Evolutionary conservation across 2,888 invertebrate genomes (phyloP).

Genomic region (Lymantria monacha): DNA sequence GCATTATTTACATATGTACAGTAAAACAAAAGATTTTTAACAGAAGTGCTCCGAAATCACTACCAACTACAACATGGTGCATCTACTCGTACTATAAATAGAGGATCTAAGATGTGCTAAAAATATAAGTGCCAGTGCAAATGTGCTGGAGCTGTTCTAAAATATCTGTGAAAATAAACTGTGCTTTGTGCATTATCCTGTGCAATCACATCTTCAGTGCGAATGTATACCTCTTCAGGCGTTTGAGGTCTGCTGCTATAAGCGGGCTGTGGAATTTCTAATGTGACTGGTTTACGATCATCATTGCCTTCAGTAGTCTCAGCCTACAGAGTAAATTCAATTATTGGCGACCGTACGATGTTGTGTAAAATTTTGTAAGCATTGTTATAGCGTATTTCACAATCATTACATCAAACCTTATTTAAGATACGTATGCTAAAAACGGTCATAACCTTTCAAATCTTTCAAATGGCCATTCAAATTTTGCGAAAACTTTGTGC

Average conservation of each 20-base stretch:
- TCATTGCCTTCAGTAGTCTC: constrained; percentile 60
- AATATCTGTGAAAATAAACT: constrained; percentile 29
- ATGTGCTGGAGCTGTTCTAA: constrained; percentile 39
- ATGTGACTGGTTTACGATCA: constrained; percentile 56
- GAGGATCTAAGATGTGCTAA: constrained; percentile 7
- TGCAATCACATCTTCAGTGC: constrained; percentile 38
- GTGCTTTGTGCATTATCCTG: constrained; percentile 45
- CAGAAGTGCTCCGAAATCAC: background rate
- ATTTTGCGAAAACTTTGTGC: constrained; percentile 28
- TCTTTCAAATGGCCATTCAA: constrained; percentile 20
- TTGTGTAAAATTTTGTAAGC: constrained; percentile 33
- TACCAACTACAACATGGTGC: constrained; percentile 9
- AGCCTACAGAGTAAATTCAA: constrained; percentile 71
- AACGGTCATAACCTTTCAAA: constrained; percentile 11
- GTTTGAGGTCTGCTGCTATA: constrained; percentile 60
- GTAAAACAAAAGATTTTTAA: constrained; percentile 4
- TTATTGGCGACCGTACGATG: constrained; percentile 68
- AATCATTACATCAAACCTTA: constrained; percentile 1
- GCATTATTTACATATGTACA: constrained; percentile 20
- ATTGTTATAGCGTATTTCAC: constrained; percentile 19
- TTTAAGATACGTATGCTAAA: constrained; percentile 12
- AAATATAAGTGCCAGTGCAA: constrained; percentile 46
- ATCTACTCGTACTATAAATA: constrained; percentile 8
- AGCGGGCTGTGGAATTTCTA: constrained; percentile 67
- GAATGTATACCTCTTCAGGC: constrained; percentile 68